Evolutionary conservation across 2,797 vertebrate species (phyloP).

Genomic region (Melanotaenia pygmaea): DNA sequence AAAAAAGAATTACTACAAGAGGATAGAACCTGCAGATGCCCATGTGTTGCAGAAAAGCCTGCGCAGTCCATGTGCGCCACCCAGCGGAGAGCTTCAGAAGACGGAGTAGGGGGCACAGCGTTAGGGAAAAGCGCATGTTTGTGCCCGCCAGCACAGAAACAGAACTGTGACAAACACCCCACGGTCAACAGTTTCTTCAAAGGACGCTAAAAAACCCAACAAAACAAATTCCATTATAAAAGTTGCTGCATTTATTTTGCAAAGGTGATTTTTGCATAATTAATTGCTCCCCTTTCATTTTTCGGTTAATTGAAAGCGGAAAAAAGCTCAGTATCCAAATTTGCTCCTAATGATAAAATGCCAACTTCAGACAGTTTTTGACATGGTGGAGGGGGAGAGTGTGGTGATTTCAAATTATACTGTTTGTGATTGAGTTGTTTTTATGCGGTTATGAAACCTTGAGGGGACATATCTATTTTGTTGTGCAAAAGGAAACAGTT

Average conservation of each 20-base stretch:
- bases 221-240: conserved; percentile 82
- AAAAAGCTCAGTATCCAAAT: conserved; percentile 70
- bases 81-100: conserved; percentile 94
- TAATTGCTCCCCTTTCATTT: conserved; percentile 59
- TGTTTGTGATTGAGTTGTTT: conserved; percentile 82
- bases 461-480: conserved; percentile 70
- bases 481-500: conserved; percentile 66
- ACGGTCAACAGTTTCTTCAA: conserved; percentile 85
- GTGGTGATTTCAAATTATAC: conserved; percentile 74
- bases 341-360: conserved; percentile 70
- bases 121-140: conserved; percentile 83
- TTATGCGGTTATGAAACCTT: conserved; percentile 75
- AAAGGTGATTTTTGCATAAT: conserved; percentile 69
- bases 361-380: conserved; percentile 73
- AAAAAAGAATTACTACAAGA: conserved; percentile 99
- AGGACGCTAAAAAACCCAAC: conserved; percentile 80
- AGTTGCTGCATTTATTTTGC: conserved; percentile 83
- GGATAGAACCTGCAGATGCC: conserved; percentile 99
- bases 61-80: conserved; percentile 90
- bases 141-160: conserved; percentile 84
- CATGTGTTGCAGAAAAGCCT: conserved; percentile 99
- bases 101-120: conserved; percentile 86
- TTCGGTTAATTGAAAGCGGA: conserved; percentile 73
- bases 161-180: conserved; percentile 86
- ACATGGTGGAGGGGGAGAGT: conserved; percentile 67